Base-by-base conservation (phyloP, 2,113 vertebrate species). In the Rhabdomys dilectus region DNA sequence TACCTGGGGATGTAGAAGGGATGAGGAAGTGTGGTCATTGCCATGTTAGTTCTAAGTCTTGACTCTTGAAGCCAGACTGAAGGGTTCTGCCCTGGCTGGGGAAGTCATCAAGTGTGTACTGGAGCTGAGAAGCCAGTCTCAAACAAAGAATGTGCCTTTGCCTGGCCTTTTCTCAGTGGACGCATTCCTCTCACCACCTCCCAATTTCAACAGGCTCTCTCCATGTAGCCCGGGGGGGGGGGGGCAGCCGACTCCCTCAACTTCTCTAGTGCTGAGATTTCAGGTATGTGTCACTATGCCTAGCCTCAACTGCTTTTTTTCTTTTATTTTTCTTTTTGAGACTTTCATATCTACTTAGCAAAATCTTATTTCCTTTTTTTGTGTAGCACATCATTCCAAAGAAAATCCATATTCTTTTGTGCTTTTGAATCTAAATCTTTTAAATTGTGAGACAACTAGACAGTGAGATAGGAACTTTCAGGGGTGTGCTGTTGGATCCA, bases 311-410 rank as follows among this genome's bases (percentile, higher is more conserved):
- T 36, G 5, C 21, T 9, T 8, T 2, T 24, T 82, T 82, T 9
- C 12, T 58, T 15, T 53, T 36, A 53, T 12, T 53, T 19, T 48
- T 51, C 21, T 7, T 8, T 2, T 72, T 45, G 21, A 19, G 26
- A 78, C 7, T 11, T n/a, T 45, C 39, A 56, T 3, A 5, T 56
- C 17, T 64, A 70, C 34, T 42, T 39, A 45, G 56, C 7, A 73
- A 75, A 94, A 12, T 34, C 10, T n/a, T 48, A 24, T n/a, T 85
- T 86, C 42, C 72, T 88, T 39, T 93, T 93, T 91, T 48, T 77
- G 24, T 58, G 6, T 16, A 22, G 39, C 8, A 29, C 36, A 6
- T 45, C 16, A 45, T 92, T 94, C 87, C 39, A 75, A 90, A 89
- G 89, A 53, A 91, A 81, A 60, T 51, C 7, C 36, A 1, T 39